These are phyloP conservation scores for Acyrthosiphon pisum DNA, from an alignment of 1,140 invertebrate genomes.

Conservation along the genomic window DNA sequence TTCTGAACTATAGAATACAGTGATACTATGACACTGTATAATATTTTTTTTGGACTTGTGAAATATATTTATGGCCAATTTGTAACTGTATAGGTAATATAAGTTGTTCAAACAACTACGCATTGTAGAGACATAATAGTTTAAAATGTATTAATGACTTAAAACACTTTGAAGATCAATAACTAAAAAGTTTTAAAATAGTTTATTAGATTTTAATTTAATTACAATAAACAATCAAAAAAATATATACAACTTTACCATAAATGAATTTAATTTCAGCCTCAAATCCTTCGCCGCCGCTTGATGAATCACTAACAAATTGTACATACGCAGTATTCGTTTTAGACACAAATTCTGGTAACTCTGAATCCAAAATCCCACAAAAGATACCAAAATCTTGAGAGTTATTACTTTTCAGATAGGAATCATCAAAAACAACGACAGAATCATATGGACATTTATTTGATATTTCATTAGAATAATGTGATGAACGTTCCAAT, in stretches of 20 bases:
- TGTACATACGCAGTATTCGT: not conserved
- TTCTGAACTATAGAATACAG: no score
- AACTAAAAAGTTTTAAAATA: no score
- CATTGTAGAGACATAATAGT: no score
- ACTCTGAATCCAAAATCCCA: not conserved
- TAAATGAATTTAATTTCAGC: constrained; percentile 35
- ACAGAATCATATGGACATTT: not conserved
- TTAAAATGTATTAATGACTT: not conserved
- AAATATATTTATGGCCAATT: no score
- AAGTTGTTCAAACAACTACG: no score
- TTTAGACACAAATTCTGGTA: not conserved
- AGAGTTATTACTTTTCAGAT: not conserved
- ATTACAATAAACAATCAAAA: not conserved
- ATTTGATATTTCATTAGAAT: not conserved
- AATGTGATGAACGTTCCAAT: not conserved
- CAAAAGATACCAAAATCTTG: not conserved
- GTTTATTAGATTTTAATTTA: not conserved
- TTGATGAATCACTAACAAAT: not conserved
- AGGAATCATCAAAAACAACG: not conserved
- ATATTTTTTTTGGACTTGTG: no score
- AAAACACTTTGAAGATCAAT: not conserved
- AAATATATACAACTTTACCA: not conserved
- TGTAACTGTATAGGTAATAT: no score
- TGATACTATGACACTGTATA: no score
- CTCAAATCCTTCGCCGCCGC: not conserved